phyloP scores from a whole-genome alignment of 1,140 invertebrate genomes.

The Neodiprion pinetum region DNA sequence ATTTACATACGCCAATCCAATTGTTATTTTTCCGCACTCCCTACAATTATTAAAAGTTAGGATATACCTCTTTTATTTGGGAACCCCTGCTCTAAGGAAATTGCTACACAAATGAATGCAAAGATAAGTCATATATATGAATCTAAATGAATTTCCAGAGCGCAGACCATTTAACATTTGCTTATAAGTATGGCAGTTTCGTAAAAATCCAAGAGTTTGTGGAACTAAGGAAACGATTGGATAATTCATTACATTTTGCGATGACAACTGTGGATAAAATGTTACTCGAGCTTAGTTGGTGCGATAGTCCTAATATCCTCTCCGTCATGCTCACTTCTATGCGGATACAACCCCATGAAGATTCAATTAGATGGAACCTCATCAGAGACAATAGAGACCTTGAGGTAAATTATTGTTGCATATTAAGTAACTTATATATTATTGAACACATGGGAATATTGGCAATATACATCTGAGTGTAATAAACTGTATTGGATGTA shows the following conservation, averaged over 20 bases:
- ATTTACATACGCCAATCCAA: no score
- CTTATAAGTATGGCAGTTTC: slow-evolving; percentile 94
- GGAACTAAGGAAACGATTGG: slow-evolving; percentile 80
- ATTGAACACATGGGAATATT: neutral
- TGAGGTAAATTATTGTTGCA: slow-evolving; percentile 39
- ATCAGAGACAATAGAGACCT: slow-evolving; percentile 70
- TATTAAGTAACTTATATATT: neutral
- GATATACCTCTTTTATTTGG: no score
- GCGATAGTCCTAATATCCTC: slow-evolving; percentile 47
- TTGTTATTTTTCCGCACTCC: no score
- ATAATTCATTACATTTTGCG: slow-evolving; percentile 84
- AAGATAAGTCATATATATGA: neutral
- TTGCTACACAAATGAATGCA: no score
- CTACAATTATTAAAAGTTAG: no score
- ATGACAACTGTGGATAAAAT: slow-evolving; percentile 79
- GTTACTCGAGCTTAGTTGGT: slow-evolving; percentile 76
- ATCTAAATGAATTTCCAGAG: slow-evolving; percentile 67
- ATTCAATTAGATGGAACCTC: slow-evolving; percentile 61
- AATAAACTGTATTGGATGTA: neutral
- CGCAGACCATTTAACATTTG: slow-evolving; percentile 88
- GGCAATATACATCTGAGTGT: neutral
- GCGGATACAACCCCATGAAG: slow-evolving; percentile 66
- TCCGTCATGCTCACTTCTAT: slow-evolving; percentile 53
- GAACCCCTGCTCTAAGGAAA: no score
- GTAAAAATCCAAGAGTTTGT: slow-evolving; percentile 91